These are phyloP conservation scores for Periophthalmus modestus DNA, from an alignment of 2,113 vertebrate species.

Conservation along the genomic window DNA sequence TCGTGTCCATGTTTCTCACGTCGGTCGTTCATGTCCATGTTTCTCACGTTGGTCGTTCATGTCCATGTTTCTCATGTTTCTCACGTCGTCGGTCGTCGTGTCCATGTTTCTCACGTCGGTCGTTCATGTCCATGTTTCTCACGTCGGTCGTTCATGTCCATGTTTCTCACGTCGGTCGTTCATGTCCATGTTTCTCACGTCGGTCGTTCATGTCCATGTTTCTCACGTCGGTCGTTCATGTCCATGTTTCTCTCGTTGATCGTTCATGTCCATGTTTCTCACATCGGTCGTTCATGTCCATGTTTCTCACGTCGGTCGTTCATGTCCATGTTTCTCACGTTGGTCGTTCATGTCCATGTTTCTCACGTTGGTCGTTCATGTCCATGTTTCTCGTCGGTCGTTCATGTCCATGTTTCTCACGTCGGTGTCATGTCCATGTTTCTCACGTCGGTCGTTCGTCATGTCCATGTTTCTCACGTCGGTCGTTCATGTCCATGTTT, in stretches of 20 bases:
- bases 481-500: constrained; percentile 66
- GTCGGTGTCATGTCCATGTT: constrained; percentile 65
- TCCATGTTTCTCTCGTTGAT: too few species aligned
- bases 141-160: constrained; percentile 66
- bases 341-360: constrained; percentile 56
- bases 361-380: constrained; percentile 49
- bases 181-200: too few species aligned
- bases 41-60: constrained; percentile 40
- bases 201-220: constrained; percentile 66
- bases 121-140: too few species aligned
- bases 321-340: constrained; percentile 60
- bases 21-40: too few species aligned
- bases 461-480: too few species aligned
- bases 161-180: constrained; percentile 52
- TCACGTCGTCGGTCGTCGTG: constrained; percentile 64
- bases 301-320: too few species aligned
- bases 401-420: too few species aligned
- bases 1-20: constrained; percentile 59
- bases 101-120: constrained; percentile 59
- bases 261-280: constrained; percentile 60
- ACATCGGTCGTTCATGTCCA: constrained; percentile 44
- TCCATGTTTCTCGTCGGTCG: constrained; percentile 26
- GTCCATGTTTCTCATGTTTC: constrained; percentile 59
- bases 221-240: constrained; percentile 47
- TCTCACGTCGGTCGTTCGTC: constrained; percentile 45